phyloP scores from a whole-genome alignment of 2,113 vertebrate genomes.

The Pongo pygmaeus region DNA sequence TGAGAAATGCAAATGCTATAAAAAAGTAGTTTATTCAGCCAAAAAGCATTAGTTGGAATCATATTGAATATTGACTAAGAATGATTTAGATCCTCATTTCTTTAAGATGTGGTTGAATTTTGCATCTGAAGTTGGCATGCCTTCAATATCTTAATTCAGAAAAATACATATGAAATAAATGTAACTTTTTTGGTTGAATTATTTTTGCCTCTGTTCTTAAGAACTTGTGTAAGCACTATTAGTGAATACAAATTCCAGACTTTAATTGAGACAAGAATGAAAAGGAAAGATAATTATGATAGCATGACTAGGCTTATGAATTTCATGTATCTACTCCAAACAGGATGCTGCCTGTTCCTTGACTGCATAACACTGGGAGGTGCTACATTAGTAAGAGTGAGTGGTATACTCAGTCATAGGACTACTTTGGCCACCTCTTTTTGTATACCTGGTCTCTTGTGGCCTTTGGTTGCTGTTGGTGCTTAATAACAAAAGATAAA shows the following conservation, averaged over 20 bases:
- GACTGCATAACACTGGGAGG: not conserved
- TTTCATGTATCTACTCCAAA: not conserved
- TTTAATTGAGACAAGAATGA: not conserved
- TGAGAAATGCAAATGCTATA: not conserved
- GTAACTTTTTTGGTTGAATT: not conserved
- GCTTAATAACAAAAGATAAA: not conserved
- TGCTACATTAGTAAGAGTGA: not conserved
- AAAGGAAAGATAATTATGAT: not conserved
- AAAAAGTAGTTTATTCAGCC: not conserved
- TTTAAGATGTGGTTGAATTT: constrained; percentile 43
- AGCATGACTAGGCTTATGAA: not conserved
- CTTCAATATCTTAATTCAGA: not conserved
- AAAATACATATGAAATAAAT: not conserved
- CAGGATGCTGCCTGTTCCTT: not conserved
- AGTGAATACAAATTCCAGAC: constrained; percentile 18
- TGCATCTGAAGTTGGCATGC: not conserved
- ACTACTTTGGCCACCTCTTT: not conserved
- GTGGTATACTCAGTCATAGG: not conserved
- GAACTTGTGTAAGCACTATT: not conserved
- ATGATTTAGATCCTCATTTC: not conserved
- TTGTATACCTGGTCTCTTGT: not conserved
- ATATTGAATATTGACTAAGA: constrained; percentile 6
- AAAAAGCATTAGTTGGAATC: not conserved
- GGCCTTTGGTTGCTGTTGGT: not conserved
- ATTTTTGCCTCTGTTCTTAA: constrained; percentile 35